Base-by-base conservation (phyloP, 1,140 invertebrate species). In the Sitophilus oryzae region DNA sequence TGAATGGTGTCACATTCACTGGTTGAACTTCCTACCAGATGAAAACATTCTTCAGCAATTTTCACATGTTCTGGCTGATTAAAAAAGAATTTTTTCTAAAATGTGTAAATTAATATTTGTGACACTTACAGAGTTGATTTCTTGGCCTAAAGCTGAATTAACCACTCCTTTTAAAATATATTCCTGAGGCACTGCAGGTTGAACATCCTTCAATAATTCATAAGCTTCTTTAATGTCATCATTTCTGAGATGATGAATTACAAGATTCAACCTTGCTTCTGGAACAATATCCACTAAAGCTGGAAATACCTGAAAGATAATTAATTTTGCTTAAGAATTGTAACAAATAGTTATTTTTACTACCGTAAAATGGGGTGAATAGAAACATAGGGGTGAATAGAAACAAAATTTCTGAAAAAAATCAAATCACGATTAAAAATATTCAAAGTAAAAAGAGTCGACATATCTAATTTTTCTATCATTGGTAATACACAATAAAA, bases 141-240 rank as follows among this genome's bases (percentile, higher is more conserved):
- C 91, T 69, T 98, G 95, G 0, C 92, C 95, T 11, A 97, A 77
- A 1, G 89, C 82, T 1, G 94, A 93, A 72, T 96, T 92, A 0
- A 98, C 93, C 23, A 98, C 93, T 0, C 91, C 96, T 70, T 98
- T 95, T 3, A 99, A 76, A 62, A 98, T 96, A 67, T 96, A 98
- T 70, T 99, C 95, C 58, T 97, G 88, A 0, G 95, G 91, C 0
- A 92, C 89, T 0, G 90, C 87, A 9, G 95, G 91, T 65, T 96
- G 91, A 18, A 98, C 69, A 60, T 96, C 89, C 71, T 95, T 93
- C 49, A 98, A 89, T 11, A 98, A 74, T 34, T 88, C 83, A 62
- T 89, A 89, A 0, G 95, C 95, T 69, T 96, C 93, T 56, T 86
- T 78, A 1, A 93, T 82, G 64, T 98, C 90, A 67, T 95, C 86